phyloP scores from a whole-genome alignment of 1,140 invertebrate species.

The Pomacea maculata region DNA sequence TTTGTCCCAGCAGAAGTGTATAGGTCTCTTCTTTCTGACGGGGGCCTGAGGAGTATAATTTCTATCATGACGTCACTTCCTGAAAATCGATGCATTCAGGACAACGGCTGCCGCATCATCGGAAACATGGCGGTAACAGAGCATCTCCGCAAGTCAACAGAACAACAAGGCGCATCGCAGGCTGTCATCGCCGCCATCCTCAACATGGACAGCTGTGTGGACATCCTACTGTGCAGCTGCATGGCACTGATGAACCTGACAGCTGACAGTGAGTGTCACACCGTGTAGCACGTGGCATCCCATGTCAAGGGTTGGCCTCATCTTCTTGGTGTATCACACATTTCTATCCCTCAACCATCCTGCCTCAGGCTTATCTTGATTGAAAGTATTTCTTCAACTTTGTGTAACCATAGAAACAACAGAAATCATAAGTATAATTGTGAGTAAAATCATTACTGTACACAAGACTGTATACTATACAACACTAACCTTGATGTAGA shows the following conservation, averaged over 20 bases:
- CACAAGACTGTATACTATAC: not conserved
- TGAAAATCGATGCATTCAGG: constrained; percentile 38
- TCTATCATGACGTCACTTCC: constrained; percentile 35
- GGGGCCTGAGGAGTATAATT: constrained; percentile 25
- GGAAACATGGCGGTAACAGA: constrained; percentile 46
- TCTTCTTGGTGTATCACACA: no score
- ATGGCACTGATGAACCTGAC: constrained; percentile 47
- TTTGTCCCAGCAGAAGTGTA: constrained; percentile 25
- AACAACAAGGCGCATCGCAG: constrained; percentile 36
- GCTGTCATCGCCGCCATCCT: constrained; percentile 43
- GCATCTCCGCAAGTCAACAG: constrained; percentile 30
- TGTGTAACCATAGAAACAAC: no score
- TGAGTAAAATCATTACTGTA: not conserved
- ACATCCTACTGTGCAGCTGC: constrained; percentile 42
- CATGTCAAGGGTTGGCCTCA: no score
- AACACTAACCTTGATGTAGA: not conserved
- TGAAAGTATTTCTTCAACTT: no score
- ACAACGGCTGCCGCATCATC: constrained; percentile 42
- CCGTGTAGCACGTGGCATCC: no score
- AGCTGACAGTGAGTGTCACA: constrained; percentile 38
- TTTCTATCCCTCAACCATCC: no score
- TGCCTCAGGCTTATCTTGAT: no score
- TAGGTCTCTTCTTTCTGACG: constrained; percentile 16
- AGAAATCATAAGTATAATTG: not conserved
- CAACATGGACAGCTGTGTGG: constrained; percentile 30